Percentiles rank a stretch among this genome's conserved stretches.
Conservation (phyloP, 1,140 invertebrate genomes). For the Megalopta genalis region DNA sequence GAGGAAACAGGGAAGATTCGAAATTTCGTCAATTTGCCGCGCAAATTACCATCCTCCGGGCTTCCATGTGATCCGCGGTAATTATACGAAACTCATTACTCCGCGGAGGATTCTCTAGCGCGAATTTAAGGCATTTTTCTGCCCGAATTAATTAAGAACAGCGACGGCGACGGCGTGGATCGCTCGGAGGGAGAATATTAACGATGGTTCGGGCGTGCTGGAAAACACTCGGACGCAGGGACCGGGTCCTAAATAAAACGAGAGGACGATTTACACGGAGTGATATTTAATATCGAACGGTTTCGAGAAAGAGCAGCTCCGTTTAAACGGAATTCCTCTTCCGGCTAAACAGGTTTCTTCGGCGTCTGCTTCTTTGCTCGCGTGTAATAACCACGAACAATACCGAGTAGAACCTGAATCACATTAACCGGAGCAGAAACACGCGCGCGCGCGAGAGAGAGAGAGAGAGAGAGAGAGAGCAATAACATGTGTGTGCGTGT, state of each 20-base stretch:
- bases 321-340: conserved; percentile 14
- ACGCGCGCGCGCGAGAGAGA: not conserved
- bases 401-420: conserved; percentile 2
- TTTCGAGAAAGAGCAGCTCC: conserved; percentile 2
- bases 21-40: too few relatives aligned
- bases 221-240: not conserved
- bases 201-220: not conserved
- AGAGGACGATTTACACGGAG: not conserved
- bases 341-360: conserved; percentile 9
- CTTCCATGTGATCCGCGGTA: not conserved
- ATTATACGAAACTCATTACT: conserved; percentile 1
- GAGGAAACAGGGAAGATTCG: too few relatives aligned
- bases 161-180: not conserved
- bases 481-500: not conserved
- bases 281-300: conserved; percentile 6
- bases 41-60: not conserved
- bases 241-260: not conserved
- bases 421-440: not conserved
- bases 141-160: not conserved
- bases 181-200: not conserved
- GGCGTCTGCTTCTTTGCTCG: not conserved
- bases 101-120: not conserved
- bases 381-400: conserved; percentile 7
- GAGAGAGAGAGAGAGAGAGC: too few relatives aligned
- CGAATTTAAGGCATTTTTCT: not conserved